These are phyloP conservation scores for Dreissena rostriformis DNA, from an alignment of 1,140 invertebrate species.

Conservation along the genomic window DNA sequence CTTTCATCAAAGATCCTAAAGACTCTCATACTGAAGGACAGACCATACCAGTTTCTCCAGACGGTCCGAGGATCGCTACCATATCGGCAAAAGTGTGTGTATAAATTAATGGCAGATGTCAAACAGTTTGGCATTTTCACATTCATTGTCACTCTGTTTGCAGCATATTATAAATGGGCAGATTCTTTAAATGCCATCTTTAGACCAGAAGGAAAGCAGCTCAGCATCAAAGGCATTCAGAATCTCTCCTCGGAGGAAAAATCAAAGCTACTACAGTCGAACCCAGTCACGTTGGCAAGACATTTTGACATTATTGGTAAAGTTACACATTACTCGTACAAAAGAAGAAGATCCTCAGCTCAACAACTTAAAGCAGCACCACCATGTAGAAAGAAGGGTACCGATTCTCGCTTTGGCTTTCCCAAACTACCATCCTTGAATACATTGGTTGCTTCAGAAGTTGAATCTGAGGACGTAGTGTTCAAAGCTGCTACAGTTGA, in stretches of 20 bases:
- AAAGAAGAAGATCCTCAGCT: neutral
- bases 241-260: conserved; percentile 29
- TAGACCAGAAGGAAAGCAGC: neutral
- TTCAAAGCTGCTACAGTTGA: conserved; percentile 2
- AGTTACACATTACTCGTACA: neutral
- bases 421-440: neutral
- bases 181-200: conserved; percentile 22
- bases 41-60: neutral
- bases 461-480: neutral
- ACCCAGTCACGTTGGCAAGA: conserved; percentile 7
- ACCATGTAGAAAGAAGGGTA: conserved; percentile 8
- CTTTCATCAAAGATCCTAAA: conserved; percentile 15
- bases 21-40: conserved; percentile 13
- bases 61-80: conserved; percentile 1
- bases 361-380: neutral
- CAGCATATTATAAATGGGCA: conserved; percentile 27
- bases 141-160: conserved; percentile 9
- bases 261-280: neutral
- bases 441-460: conserved; percentile 1
- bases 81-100: conserved; percentile 30
- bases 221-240: conserved; percentile 11
- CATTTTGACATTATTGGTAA: neutral
- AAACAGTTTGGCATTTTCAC: conserved; percentile 34
- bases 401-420: conserved; percentile 24
- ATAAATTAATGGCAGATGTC: conserved; percentile 12